These are phyloP conservation scores for Gallirallus australis DNA, from an alignment of 2,797 vertebrate species.

Conservation along the genomic window DNA sequence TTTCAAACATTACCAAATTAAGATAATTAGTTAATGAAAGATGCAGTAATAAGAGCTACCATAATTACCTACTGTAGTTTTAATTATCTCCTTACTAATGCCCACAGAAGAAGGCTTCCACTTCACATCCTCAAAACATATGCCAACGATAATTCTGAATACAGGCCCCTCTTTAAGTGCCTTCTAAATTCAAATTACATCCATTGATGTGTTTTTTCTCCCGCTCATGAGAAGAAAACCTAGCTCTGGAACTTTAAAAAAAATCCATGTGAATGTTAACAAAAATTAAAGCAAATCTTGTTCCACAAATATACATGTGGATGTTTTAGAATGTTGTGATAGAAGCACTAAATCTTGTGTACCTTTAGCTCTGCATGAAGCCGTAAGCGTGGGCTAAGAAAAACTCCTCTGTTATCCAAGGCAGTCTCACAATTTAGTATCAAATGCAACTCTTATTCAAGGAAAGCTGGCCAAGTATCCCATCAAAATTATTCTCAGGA, in stretches of 20 bases:
- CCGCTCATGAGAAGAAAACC: conserved; percentile 21
- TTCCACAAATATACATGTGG: not conserved
- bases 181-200: conserved; percentile 57
- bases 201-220: conserved; percentile 40
- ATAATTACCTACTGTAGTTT: conserved; percentile 59
- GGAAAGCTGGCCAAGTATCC: conserved; percentile 32
- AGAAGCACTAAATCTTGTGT: not conserved
- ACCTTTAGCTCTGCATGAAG: not conserved
- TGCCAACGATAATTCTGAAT: conserved; percentile 26
- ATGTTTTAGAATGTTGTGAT: not conserved
- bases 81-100: conserved; percentile 58
- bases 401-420: not conserved
- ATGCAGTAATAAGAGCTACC: conserved; percentile 53
- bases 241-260: not conserved
- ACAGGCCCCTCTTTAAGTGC: conserved; percentile 25
- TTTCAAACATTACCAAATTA: conserved; percentile 65
- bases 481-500: not conserved
- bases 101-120: conserved; percentile 37
- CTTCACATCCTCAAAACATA: conserved; percentile 57
- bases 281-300: conserved; percentile 1
- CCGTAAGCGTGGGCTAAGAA: not conserved
- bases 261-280: not conserved
- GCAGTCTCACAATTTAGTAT: not conserved
- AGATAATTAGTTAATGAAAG: conserved; percentile 75
- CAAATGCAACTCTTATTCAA: not conserved